Percentiles rank a stretch among this genome's conserved stretches.
phyloP scores from a whole-genome alignment of 2,113 vertebrate species.

The Speoplatyrhinus poulsoni region DNA sequence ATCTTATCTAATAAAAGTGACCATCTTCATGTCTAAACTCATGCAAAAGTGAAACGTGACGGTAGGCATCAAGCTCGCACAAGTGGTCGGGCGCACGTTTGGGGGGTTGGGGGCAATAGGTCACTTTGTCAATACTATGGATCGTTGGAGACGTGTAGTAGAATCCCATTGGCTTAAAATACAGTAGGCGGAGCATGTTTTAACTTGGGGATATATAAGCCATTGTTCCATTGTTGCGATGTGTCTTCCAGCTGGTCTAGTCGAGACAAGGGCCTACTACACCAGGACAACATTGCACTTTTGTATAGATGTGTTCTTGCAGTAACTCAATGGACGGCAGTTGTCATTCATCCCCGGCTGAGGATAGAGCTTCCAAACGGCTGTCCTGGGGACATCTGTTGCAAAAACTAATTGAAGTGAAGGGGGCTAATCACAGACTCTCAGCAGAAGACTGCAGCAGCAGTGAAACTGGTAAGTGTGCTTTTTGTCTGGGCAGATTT shows the following conservation, averaged over 20 bases:
- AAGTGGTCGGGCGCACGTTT: not conserved
- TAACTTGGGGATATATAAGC: conserved; percentile 41
- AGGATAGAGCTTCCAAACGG: conserved; percentile 53
- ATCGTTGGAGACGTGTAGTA: conserved; percentile 84
- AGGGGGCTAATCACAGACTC: conserved; percentile 47
- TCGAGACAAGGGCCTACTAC: not conserved
- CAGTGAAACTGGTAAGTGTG: conserved; percentile 62
- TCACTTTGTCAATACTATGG: conserved; percentile 55
- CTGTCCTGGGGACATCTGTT: conserved; percentile 74
- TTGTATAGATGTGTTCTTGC: conserved; percentile 52
- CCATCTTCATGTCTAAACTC: too few relatives aligned
- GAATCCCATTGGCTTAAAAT: conserved; percentile 76
- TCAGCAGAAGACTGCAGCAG: conserved; percentile 33
- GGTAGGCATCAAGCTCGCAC: too few relatives aligned
- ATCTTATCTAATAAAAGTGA: too few relatives aligned
- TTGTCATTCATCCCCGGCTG: conserved; percentile 53
- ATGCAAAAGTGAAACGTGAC: too few relatives aligned
- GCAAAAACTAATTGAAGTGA: conserved; percentile 68
- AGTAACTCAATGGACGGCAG: conserved; percentile 55
- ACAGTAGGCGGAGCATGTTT: conserved; percentile 22
- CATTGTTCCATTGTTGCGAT: conserved; percentile 67
- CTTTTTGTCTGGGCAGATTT: not conserved
- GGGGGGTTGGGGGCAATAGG: not conserved
- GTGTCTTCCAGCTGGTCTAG: conserved; percentile 54
- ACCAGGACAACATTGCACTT: not conserved